Percentiles rank a stretch among this genome's conserved stretches.
Conservation (phyloP, 1,140 invertebrate species). For the Pantala flavescens region DNA sequence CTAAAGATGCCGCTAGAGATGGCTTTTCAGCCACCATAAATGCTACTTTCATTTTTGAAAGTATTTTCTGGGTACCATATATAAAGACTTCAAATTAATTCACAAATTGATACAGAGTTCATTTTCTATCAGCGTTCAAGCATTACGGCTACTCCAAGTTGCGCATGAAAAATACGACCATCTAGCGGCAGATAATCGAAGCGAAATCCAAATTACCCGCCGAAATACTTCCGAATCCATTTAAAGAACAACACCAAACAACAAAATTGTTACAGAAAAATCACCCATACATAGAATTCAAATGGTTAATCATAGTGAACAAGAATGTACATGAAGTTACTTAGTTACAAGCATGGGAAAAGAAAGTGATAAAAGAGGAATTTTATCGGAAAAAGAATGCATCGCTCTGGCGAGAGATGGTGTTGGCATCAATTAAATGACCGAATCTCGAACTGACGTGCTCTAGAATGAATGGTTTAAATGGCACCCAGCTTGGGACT, state of each 20-base stretch:
- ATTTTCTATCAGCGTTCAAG: too few species aligned
- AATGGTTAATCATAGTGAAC: too few species aligned
- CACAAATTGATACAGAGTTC: too few species aligned
- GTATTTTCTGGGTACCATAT: background rate
- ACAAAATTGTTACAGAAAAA: too few species aligned
- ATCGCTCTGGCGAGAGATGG: background rate
- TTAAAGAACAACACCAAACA: background rate
- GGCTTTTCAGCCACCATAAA: conserved; percentile 99
- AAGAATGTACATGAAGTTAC: too few species aligned
- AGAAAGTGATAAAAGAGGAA: too few species aligned
- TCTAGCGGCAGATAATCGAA: background rate
- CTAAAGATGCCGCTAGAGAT: conserved; percentile 87
- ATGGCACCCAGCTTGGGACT: background rate
- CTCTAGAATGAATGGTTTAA: background rate
- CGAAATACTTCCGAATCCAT: background rate
- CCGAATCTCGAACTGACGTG: background rate
- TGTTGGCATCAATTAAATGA: background rate
- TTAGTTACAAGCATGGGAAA: too few species aligned
- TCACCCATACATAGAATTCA: too few species aligned
- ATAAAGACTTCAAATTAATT: too few species aligned
- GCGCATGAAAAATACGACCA: background rate
- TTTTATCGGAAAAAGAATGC: background rate
- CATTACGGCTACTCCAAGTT: background rate
- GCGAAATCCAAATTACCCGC: background rate
- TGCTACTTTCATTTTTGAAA: conserved; percentile 64